A percentile compares a stretch with the other conserved stretches of the same genome.
Evolutionary conservation across 2,113 vertebrate genomes (phyloP).

Genomic region (Trogon melanurus): DNA sequence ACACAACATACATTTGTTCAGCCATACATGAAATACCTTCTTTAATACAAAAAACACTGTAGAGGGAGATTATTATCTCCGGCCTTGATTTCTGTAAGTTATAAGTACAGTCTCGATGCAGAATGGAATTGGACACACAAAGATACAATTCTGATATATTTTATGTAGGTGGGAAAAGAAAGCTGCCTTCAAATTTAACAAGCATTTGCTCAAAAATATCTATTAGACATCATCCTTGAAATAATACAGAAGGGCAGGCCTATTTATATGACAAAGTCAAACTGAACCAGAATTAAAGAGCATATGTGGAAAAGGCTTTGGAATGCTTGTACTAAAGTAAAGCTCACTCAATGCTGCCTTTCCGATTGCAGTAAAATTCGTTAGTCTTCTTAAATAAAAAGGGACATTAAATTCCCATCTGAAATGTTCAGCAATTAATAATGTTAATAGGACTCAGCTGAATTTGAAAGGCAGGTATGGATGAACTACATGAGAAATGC

Average conservation of each 20-base stretch:
- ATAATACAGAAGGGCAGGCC: neutral
- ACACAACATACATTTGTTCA: neutral
- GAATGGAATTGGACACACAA: neutral
- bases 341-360: neutral
- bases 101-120: neutral
- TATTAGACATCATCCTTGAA: neutral
- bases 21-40: neutral
- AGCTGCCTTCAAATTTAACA: neutral
- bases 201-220: neutral
- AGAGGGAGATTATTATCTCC: neutral
- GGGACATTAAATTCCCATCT: neutral
- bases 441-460: neutral
- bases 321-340: neutral
- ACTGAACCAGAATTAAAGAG: neutral
- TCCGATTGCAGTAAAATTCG: neutral
- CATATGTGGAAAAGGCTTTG: neutral
- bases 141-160: neutral
- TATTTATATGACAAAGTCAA: neutral
- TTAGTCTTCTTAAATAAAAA: neutral
- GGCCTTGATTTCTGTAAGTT: neutral
- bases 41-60: neutral
- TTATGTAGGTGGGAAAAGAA: neutral
- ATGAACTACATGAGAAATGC: neutral
- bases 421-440: conserved; percentile 26
- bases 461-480: neutral